phyloP scores from a whole-genome alignment of 2,888 invertebrate genomes.

The Petrolisthes cinctipes region DNA sequence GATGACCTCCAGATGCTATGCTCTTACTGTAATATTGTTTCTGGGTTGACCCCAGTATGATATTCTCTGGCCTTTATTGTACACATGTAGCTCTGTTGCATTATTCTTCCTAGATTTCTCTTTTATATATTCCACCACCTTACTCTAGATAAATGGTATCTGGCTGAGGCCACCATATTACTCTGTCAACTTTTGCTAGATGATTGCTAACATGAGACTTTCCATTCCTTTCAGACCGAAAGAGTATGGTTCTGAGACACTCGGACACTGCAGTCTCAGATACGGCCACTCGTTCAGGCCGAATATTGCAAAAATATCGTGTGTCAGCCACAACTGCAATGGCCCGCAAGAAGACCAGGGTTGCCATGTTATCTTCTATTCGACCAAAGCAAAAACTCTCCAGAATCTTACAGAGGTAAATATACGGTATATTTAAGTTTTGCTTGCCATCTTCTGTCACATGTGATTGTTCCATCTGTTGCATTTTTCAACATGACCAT shows the following conservation, averaged over 20 bases:
- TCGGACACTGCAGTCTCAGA: background rate
- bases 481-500: too few relatives aligned
- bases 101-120: too few relatives aligned
- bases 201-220: background rate
- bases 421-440: background rate
- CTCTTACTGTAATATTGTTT: too few relatives aligned
- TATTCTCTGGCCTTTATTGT: too few relatives aligned
- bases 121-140: too few relatives aligned
- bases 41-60: too few relatives aligned
- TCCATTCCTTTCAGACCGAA: background rate
- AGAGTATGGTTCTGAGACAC: background rate
- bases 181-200: too few relatives aligned
- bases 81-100: too few relatives aligned
- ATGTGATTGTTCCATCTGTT: background rate
- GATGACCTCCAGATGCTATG: too few relatives aligned
- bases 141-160: too few relatives aligned
- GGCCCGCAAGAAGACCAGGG: constrained; percentile 57
- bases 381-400: constrained; percentile 59
- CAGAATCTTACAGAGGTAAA: constrained; percentile 52
- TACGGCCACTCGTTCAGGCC: constrained; percentile 42
- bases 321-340: constrained; percentile 50
- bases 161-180: too few relatives aligned
- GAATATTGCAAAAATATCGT: constrained; percentile 51
- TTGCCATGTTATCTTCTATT: constrained; percentile 50
- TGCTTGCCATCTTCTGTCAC: background rate